Percentiles rank a stretch among this genome's conserved stretches.
phyloP scores from a whole-genome alignment of 2,797 vertebrate genomes.

The Phoeniculus purpureus region DNA sequence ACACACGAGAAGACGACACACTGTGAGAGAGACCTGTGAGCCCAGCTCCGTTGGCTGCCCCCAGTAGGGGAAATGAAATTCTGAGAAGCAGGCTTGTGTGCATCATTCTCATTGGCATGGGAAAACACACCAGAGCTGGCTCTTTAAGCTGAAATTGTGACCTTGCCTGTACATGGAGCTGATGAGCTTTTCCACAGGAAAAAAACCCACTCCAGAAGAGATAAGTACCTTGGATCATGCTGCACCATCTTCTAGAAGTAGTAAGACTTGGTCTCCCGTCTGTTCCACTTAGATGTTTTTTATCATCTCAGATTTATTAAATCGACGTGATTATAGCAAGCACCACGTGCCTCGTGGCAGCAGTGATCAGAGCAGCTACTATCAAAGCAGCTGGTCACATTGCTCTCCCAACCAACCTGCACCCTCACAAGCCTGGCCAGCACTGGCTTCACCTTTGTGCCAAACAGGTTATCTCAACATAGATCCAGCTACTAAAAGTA shows the following conservation, averaged over 20 bases:
- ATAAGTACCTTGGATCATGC: rapidly evolving
- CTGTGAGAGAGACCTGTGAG: neutral
- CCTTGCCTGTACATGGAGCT: neutral
- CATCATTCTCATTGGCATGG: neutral
- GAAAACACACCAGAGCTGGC: neutral
- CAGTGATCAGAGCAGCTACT: neutral
- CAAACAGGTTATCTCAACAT: neutral
- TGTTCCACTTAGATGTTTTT: neutral
- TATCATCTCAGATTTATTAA: neutral
- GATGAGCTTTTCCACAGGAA: neutral
- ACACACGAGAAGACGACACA: neutral
- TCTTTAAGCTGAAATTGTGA: neutral
- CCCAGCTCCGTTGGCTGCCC: neutral
- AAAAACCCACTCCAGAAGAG: neutral
- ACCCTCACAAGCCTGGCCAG: neutral
- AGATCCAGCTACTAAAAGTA: neutral
- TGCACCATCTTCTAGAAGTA: neutral
- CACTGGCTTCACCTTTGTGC: neutral
- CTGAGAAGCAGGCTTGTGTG: neutral
- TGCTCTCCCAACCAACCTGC: neutral
- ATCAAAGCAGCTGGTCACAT: rapidly evolving
- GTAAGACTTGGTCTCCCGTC: neutral
- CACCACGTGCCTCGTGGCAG: neutral
- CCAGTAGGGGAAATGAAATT: neutral
- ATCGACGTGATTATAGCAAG: neutral